These are phyloP conservation scores for Lota lota DNA, from an alignment of 2,113 vertebrate species.

Conservation along the genomic window DNA sequence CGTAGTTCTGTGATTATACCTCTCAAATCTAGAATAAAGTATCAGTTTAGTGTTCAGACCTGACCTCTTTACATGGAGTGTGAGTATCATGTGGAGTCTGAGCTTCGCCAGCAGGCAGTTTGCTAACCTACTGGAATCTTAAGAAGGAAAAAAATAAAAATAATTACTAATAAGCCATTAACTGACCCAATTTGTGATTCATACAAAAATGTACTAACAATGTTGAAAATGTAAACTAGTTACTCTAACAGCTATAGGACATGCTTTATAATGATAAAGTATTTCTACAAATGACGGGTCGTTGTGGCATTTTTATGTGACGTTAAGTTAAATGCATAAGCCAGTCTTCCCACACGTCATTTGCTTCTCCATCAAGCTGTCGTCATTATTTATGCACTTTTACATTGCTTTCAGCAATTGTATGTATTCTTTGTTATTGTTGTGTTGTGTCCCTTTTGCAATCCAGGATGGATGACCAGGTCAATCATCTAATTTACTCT, in stretches of 20 bases:
- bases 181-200: not conserved
- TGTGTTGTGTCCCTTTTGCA: not conserved
- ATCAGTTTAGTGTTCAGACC: no score
- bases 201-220: not conserved
- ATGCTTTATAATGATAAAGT: not conserved
- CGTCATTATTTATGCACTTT: slow-evolving; percentile 25
- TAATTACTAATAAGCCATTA: not conserved
- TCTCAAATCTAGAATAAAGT: no score
- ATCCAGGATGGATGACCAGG: slow-evolving; percentile 47
- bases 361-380: slow-evolving; percentile 7
- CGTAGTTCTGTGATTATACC: no score
- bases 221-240: not conserved
- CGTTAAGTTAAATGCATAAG: no score
- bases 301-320: no score
- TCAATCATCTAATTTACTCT: slow-evolving; percentile 10
- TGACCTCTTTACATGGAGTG: no score
- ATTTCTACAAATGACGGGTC: no score
- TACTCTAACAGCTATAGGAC: not conserved
- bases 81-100: not conserved
- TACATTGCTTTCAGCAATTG: not conserved
- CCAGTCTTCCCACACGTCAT: not conserved
- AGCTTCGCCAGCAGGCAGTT: not conserved
- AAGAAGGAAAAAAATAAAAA: no score
- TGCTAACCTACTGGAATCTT: no score
- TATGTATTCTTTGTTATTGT: not conserved